Evolutionary conservation across 2,888 invertebrate genomes (phyloP).

Genomic region (Galeruca laticollis): DNA sequence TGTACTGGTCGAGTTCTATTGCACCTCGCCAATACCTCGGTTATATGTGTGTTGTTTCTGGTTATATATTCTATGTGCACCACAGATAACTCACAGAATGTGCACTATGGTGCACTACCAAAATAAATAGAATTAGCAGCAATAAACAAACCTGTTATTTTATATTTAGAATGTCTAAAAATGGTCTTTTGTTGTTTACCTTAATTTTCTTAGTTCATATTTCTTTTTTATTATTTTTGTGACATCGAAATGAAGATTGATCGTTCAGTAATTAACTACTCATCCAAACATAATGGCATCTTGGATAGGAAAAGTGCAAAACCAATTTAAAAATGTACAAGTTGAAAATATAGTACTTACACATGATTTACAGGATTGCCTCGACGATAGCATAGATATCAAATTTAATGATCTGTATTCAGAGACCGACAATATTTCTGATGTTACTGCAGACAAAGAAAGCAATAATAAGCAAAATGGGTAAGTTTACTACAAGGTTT

Average conservation of each 20-base stretch:
- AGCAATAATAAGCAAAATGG: conserved; percentile 40
- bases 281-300: conserved; percentile 49
- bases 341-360: conserved; percentile 66
- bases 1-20: no score
- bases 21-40: no score
- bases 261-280: neutral
- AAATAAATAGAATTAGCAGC: neutral
- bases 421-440: conserved; percentile 31
- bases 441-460: conserved; percentile 35
- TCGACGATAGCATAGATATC: conserved; percentile 64
- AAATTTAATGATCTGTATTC: conserved; percentile 66
- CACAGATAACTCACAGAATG: no score
- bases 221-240: conserved; percentile 23
- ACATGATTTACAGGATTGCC: conserved; percentile 70
- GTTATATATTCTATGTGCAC: no score
- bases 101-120: neutral
- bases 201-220: conserved; percentile 31
- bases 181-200: conserved; percentile 36
- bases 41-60: no score
- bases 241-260: conserved; percentile 31
- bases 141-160: neutral
- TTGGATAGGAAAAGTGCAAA: conserved; percentile 53
- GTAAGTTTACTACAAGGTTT: conserved; percentile 31
- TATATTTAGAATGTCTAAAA: conserved; percentile 33
- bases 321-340: conserved; percentile 50